Base-by-base conservation (phyloP, 2,888 invertebrate genomes). In the Dyspetes luteomarginatus region DNA sequence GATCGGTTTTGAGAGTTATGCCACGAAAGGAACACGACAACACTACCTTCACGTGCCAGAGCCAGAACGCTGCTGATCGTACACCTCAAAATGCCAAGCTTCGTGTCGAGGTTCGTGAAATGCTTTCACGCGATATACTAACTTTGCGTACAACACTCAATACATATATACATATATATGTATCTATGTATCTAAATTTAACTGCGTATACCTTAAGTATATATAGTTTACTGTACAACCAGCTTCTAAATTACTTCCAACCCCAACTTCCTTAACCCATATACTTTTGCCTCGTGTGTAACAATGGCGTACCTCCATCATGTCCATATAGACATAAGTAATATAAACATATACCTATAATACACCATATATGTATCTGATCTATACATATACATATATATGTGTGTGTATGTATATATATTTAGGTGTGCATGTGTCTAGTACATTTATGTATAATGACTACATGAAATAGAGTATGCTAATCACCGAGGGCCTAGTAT, bases 1-100 rank as follows among this genome's bases (percentile, higher is more conserved):
- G 96, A 87, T 97, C 98, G 9, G 94, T 96, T 52, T 94, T 98
- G 68, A 97, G 95, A 81, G 93, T 98, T 83, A 96, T 96, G 56
- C 98, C 98, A 0, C 95, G 96, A 85, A 96, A 97, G 90, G 95
- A 96, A 74, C 97, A 98, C 90, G 97, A 98, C 92, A 97, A 97
- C 89, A 97, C 97, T 82, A 97, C 96, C 87, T 96, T 98, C 89
- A 97, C 97, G 3, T 98, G 98, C 90, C 97, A 97, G 93, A 98
- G 97, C 60, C 97, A 97, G 91, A 98, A 98, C 90, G 96, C 97
- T 0, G 98, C 98, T 1, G 97, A 98, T 90, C 94, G 97, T 83
- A 96, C 97, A 0, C 97, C 97, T 88, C 95, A 96, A 89, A 95
- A 96, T 68, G 96, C 97, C 2, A 95, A 95, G 89, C 94, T 98